These are phyloP conservation scores for Threskiornis aethiopicus DNA, from an alignment of 2,797 vertebrate genomes.

Conservation along the genomic window DNA sequence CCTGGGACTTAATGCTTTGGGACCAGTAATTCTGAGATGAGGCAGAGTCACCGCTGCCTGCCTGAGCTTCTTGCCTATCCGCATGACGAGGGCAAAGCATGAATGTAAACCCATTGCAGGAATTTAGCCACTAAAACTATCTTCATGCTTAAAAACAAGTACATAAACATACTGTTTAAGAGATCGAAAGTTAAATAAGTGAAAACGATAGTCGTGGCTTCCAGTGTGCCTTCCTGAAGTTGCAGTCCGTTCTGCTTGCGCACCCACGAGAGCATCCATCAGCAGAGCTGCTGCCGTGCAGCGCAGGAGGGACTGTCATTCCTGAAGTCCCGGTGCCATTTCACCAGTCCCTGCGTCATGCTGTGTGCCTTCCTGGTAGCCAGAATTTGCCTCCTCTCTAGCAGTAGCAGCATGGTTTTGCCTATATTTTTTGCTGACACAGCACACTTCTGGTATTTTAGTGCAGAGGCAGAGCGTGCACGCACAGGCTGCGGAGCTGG, in stretches of 20 bases:
- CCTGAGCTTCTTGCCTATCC: neutral
- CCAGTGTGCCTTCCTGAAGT: neutral
- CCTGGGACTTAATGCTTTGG: neutral
- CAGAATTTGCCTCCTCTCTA: neutral
- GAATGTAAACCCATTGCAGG: neutral
- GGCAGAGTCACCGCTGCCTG: neutral
- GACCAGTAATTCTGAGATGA: neutral
- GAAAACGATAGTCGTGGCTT: neutral
- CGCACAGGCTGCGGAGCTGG: neutral
- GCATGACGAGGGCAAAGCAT: accelerated
- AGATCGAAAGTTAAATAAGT: neutral
- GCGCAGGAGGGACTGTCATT: neutral
- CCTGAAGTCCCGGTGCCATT: neutral
- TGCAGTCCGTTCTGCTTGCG: neutral
- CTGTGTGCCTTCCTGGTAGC: neutral
- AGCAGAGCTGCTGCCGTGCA: neutral
- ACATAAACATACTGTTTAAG: neutral
- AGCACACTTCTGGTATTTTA: neutral
- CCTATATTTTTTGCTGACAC: neutral
- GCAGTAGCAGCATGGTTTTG: neutral
- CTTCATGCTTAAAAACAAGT: neutral
- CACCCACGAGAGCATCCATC: accelerated
- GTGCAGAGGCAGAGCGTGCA: neutral
- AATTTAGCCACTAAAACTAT: neutral
- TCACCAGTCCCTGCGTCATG: neutral